These are phyloP conservation scores for Melipona beecheii DNA, from an alignment of 2,888 invertebrate genomes.

Conservation along the genomic window DNA sequence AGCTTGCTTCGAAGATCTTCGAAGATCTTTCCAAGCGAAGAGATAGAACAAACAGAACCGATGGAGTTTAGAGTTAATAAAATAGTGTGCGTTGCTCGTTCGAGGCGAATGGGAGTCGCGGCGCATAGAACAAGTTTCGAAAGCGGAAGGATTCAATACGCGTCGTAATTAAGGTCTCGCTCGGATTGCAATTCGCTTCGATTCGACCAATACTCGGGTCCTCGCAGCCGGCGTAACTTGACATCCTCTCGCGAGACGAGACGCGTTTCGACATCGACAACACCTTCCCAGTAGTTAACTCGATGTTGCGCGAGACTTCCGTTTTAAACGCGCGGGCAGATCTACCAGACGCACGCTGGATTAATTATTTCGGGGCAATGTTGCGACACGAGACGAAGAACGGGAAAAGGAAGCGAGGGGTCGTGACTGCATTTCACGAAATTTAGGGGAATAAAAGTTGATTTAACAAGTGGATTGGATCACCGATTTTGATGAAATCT, in stretches of 20 bases:
- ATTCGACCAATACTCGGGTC: conserved; percentile 34
- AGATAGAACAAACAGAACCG: not conserved
- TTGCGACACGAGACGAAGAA: no score
- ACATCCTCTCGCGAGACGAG: conserved; percentile 30
- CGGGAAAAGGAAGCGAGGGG: no score
- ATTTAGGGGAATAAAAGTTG: no score
- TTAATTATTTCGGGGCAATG: not conserved
- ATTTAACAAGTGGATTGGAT: no score
- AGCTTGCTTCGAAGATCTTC: not conserved
- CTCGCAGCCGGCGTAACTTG: conserved; percentile 32
- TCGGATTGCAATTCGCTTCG: conserved; percentile 38
- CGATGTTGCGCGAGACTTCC: conserved; percentile 45
- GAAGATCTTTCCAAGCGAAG: not conserved
- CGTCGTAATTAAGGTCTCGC: conserved; percentile 51
- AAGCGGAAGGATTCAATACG: conserved; percentile 31
- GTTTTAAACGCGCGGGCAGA: conserved; percentile 12
- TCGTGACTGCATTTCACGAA: no score
- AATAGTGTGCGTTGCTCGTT: not conserved
- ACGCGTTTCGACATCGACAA: conserved; percentile 50
- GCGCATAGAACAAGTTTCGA: conserved; percentile 36
- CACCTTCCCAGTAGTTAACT: conserved; percentile 27
- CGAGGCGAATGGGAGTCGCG: conserved; percentile 12
- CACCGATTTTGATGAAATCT: no score
- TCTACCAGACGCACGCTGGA: conserved; percentile 1
- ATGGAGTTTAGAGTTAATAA: not conserved